Conservation (phyloP, 1,140 invertebrate species). For the Microplitis mediator region DNA sequence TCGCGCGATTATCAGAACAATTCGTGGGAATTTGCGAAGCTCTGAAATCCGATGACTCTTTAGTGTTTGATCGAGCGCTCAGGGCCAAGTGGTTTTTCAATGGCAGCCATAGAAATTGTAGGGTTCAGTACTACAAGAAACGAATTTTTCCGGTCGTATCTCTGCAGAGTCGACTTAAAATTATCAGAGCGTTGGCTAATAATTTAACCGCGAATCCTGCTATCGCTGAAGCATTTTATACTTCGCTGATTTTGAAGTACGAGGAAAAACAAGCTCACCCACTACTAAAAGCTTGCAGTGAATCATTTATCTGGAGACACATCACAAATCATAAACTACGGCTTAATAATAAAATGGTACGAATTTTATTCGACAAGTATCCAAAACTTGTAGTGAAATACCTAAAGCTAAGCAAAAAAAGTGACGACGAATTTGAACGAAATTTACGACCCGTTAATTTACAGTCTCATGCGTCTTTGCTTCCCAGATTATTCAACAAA, state of each 20-base stretch:
- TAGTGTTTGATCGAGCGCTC: slow-evolving; percentile 40
- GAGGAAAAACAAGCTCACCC: slow-evolving; percentile 30
- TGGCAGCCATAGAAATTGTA: slow-evolving; percentile 20
- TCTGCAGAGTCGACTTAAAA: slow-evolving; percentile 33
- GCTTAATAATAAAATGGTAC: slow-evolving; percentile 12
- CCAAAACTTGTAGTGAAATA: slow-evolving; percentile 44
- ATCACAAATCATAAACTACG: slow-evolving; percentile 26
- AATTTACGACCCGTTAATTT: neutral
- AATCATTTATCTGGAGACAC: neutral
- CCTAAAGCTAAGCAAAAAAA: slow-evolving; percentile 29
- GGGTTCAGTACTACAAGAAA: slow-evolving; percentile 37
- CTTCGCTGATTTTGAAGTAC: slow-evolving; percentile 1
- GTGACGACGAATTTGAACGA: neutral
- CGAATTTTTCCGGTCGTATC: slow-evolving; percentile 40
- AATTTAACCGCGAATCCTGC: slow-evolving; percentile 19
- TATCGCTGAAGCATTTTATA: neutral
- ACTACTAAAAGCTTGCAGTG: neutral
- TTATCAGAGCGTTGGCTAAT: slow-evolving; percentile 37
- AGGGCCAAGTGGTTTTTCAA: slow-evolving; percentile 43
- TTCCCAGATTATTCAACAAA: neutral
- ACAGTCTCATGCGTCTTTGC: too few relatives aligned
- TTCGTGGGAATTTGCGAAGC: too few relatives aligned
- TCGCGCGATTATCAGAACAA: too few relatives aligned
- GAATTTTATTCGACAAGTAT: slow-evolving; percentile 34
- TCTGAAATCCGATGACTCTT: too few relatives aligned